Evolutionary conservation across 2,797 vertebrate species (phyloP).

Genomic region (Brachymystax lenok): DNA sequence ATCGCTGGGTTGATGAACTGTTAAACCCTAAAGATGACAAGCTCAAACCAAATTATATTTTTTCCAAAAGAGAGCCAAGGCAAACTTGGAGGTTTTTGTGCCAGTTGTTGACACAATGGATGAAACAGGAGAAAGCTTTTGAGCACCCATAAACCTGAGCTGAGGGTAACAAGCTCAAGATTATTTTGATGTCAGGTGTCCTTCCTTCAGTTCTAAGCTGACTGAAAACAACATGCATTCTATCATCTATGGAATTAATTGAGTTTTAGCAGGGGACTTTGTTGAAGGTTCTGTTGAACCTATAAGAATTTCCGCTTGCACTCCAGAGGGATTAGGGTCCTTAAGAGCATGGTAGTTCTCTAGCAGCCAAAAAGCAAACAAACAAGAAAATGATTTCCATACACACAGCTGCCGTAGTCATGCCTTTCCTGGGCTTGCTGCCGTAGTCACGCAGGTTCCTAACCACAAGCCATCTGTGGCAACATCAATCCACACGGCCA

Average conservation of each 20-base stretch:
- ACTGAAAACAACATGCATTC: conserved; percentile 52
- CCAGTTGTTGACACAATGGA: conserved; percentile 42
- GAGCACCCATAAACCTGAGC: conserved; percentile 48
- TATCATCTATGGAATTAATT: conserved; percentile 38
- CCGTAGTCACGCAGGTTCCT: conserved; percentile 60
- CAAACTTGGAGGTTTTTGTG: conserved; percentile 20
- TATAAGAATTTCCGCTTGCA: conserved; percentile 69
- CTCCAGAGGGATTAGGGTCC: conserved; percentile 60
- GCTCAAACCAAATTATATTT: conserved; percentile 24
- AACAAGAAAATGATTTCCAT: conserved; percentile 37
- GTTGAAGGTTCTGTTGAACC: conserved; percentile 59
- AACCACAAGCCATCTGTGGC: conserved; percentile 66
- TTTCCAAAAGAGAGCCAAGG: neutral
- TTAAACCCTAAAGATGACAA: conserved; percentile 22
- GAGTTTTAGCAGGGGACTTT: conserved; percentile 59
- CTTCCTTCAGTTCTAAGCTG: conserved; percentile 32
- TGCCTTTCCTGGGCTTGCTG: conserved; percentile 49
- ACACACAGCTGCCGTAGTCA: conserved; percentile 24
- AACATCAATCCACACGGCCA: conserved; percentile 60
- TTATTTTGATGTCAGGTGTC: conserved; percentile 62
- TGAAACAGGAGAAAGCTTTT: conserved; percentile 52
- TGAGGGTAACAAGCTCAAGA: conserved; percentile 59
- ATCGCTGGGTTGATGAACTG: conserved; percentile 22
- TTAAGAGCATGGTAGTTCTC: conserved; percentile 62
- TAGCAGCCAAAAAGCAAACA: conserved; percentile 76